These are phyloP conservation scores for Gallinago nigripennis DNA, from an alignment of 2,797 vertebrate species.

Conservation along the genomic window DNA sequence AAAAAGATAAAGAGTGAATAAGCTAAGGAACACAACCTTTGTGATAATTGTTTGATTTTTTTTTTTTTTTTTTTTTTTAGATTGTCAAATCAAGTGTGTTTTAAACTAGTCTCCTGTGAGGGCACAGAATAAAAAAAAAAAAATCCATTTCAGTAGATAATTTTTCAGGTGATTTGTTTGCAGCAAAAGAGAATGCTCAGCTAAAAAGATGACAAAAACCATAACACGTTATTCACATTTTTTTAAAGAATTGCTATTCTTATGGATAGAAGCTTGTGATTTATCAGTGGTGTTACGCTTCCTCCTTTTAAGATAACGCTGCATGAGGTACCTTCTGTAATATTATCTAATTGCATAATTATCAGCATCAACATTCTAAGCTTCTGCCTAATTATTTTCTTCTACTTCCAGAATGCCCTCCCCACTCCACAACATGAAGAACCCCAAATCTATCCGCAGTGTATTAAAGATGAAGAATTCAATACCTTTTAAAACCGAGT, in stretches of 20 bases:
- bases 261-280: not conserved
- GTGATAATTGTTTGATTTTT: constrained; percentile 43
- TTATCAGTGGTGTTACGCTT: not conserved
- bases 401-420: not conserved
- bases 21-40: constrained; percentile 35
- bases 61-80: constrained; percentile 17
- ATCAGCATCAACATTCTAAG: not conserved
- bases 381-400: not conserved
- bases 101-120: constrained; percentile 47
- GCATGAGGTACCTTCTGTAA: not conserved
- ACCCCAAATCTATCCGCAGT: not conserved
- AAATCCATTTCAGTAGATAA: constrained; percentile 56
- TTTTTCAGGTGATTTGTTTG: constrained; percentile 68
- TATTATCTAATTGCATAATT: not conserved
- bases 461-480: not conserved
- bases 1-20: constrained; percentile 16
- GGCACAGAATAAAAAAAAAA: constrained; percentile 27
- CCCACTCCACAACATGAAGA: not conserved
- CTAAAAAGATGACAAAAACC: constrained; percentile 51
- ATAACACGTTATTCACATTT: not conserved
- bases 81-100: constrained; percentile 50
- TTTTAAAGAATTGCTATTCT: not conserved
- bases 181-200: constrained; percentile 63
- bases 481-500: not conserved
- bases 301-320: not conserved